These are phyloP conservation scores for Prionailurus bengalensis DNA, from an alignment of 2,113 vertebrate species.

Conservation along the genomic window DNA sequence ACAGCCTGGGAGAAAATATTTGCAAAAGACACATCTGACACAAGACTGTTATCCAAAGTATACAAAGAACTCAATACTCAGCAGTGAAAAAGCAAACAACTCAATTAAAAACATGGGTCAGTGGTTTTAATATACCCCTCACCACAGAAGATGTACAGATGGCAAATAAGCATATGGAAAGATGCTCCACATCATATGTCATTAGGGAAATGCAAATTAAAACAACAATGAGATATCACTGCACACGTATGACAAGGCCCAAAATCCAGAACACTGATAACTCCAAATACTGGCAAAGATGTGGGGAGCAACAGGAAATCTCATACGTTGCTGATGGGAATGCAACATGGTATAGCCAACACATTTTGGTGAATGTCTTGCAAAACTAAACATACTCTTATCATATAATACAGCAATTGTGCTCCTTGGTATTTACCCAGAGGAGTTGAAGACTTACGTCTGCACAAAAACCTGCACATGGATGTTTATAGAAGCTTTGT, in stretches of 20 bases:
- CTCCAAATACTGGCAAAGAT: not conserved
- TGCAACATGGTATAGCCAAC: not conserved
- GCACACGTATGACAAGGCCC: not conserved
- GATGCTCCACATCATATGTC: not conserved
- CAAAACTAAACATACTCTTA: not conserved
- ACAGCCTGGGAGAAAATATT: not conserved
- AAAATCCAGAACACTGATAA: not conserved
- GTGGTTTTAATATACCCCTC: not conserved
- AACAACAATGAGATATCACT: not conserved
- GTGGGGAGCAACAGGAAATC: not conserved
- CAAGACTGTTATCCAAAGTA: not conserved
- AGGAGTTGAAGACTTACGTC: not conserved
- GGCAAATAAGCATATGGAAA: not conserved
- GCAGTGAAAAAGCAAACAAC: not conserved
- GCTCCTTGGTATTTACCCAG: not conserved
- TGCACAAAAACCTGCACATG: not conserved
- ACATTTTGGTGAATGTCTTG: not conserved
- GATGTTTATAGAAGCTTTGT: not conserved
- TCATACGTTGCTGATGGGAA: not conserved
- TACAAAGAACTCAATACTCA: not conserved
- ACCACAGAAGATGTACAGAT: not conserved
- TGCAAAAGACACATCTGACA: not conserved
- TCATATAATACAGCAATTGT: not conserved
- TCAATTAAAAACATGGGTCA: not conserved
- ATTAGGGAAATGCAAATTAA: not conserved